Evolutionary conservation across 2,113 vertebrate species (phyloP).

Genomic region (Psammodynastes pulverulentus): DNA sequence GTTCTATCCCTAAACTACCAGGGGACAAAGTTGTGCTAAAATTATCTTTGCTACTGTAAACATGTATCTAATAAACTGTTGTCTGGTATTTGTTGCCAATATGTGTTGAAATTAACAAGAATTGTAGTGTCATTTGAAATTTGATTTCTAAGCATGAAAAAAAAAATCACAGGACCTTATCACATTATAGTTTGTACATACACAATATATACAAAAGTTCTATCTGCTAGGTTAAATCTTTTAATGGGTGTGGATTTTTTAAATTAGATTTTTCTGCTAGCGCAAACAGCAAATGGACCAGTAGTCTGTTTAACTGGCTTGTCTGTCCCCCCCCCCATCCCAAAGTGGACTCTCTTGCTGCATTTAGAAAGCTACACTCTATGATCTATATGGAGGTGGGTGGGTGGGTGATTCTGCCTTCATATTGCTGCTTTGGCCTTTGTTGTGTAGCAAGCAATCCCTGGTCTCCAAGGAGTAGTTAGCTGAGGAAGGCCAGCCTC

Average conservation of each 20-base stretch:
- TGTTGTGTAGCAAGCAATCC: slow-evolving; percentile 6
- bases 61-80: not conserved
- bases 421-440: not conserved
- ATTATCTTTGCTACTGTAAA: not conserved
- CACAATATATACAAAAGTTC: not conserved
- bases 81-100: not conserved
- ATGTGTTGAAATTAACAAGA: not conserved
- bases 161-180: not conserved
- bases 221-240: not conserved
- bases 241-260: not conserved
- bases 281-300: not conserved
- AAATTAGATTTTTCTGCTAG: not conserved
- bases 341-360: not conserved
- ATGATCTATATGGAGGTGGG: not conserved
- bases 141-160: not conserved
- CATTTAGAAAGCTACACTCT: not conserved
- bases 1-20: not conserved
- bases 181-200: not conserved
- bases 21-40: not conserved
- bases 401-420: not conserved
- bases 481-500: slow-evolving; percentile 37
- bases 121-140: not conserved
- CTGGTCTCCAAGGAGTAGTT: slow-evolving; percentile 9
- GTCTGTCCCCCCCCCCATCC: not conserved
- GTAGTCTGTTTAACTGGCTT: not conserved